phyloP scores from a whole-genome alignment of 2,113 vertebrate species.

The Lota lota region DNA sequence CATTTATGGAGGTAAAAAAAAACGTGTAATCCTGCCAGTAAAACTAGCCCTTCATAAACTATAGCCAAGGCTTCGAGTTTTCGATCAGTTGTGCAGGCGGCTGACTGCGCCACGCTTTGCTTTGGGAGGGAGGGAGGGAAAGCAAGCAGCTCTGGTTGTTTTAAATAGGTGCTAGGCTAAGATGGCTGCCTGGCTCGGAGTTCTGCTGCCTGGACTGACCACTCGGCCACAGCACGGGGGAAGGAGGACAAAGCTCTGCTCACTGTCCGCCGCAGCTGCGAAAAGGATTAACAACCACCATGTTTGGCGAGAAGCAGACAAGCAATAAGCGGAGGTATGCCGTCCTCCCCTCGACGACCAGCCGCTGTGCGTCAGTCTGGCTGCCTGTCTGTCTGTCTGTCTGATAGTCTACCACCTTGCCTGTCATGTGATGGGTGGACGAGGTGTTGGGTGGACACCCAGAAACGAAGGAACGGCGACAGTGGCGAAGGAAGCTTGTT shows the following conservation, averaged over 20 bases:
- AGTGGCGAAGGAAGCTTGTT: constrained; percentile 20
- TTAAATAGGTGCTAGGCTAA: constrained; percentile 31
- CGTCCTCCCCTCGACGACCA: not conserved
- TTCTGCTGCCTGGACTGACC: constrained; percentile 33
- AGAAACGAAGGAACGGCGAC: constrained; percentile 38
- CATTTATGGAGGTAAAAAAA: not conserved
- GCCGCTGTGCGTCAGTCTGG: constrained; percentile 9
- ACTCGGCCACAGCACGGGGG: constrained; percentile 31
- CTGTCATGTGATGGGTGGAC: not conserved
- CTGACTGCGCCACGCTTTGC: constrained; percentile 25
- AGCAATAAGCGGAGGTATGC: not conserved
- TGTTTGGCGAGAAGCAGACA: not conserved
- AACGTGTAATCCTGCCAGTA: not conserved
- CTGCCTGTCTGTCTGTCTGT: constrained; percentile 15
- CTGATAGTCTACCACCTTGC: constrained; percentile 16
- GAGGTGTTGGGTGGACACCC: constrained; percentile 8
- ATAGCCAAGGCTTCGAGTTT: constrained; percentile 59
- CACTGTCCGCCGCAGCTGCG: constrained; percentile 30
- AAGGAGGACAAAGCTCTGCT: constrained; percentile 38
- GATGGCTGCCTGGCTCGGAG: constrained; percentile 34
- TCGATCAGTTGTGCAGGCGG: constrained; percentile 46
- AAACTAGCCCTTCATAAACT: constrained; percentile 23
- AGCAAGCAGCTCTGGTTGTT: constrained; percentile 26
- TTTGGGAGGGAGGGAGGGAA: constrained; percentile 19
- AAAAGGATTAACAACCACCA: constrained; percentile 5